phyloP scores from a whole-genome alignment of 2,888 invertebrate genomes.

The Seira musarum region DNA sequence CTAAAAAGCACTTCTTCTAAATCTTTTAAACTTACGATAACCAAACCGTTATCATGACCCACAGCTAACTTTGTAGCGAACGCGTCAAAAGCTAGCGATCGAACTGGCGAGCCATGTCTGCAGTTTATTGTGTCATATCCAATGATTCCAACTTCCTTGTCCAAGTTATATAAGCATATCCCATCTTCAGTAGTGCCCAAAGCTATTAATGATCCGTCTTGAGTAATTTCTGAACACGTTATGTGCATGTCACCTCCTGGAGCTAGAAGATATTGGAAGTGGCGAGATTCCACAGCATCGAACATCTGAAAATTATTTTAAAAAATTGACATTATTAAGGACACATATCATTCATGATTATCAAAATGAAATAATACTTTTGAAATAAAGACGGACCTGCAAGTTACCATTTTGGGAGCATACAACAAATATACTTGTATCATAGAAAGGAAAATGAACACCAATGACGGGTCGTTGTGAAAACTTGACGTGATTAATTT shows the following conservation, averaged over 20 bases:
- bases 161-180: constrained; percentile 42
- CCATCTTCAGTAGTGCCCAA: constrained; percentile 58
- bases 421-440: constrained; percentile 28
- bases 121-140: constrained; percentile 29
- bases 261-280: constrained; percentile 12
- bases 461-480: constrained; percentile 21
- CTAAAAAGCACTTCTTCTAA: neutral
- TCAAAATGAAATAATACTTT: too few relatives aligned
- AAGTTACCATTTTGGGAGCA: constrained; percentile 53
- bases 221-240: constrained; percentile 26
- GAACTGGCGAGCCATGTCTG: constrained; percentile 45
- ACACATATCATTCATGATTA: too few relatives aligned
- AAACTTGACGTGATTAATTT: constrained; percentile 18
- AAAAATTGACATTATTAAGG: too few relatives aligned
- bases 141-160: constrained; percentile 29
- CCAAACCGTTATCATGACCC: constrained; percentile 78
- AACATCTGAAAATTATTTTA: constrained; percentile 35
- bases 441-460: constrained; percentile 49
- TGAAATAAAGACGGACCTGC: constrained; percentile 39
- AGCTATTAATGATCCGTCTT: constrained; percentile 48
- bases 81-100: constrained; percentile 58
- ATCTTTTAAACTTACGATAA: constrained; percentile 75
- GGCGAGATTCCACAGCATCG: constrained; percentile 31
- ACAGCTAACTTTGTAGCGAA: constrained; percentile 77
- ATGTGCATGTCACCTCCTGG: constrained; percentile 30